These are phyloP conservation scores for Puma concolor DNA, from an alignment of 2,113 vertebrate species.

Conservation along the genomic window DNA sequence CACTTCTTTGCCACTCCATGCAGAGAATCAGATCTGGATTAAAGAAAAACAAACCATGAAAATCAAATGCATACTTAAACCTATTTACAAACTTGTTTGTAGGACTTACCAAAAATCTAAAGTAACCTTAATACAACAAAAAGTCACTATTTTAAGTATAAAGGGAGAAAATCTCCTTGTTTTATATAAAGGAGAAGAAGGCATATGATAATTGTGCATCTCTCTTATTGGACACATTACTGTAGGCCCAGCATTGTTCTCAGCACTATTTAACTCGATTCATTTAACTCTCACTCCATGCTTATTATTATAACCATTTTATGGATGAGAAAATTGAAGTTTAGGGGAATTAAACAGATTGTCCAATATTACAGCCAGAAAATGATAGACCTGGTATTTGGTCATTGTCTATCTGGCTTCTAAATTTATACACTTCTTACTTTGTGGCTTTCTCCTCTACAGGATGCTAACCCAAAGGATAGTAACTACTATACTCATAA, in stretches of 20 bases:
- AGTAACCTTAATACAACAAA: not conserved
- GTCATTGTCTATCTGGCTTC: not conserved
- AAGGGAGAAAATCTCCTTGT: not conserved
- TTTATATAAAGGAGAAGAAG: not conserved
- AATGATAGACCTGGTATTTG: not conserved
- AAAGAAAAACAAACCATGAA: not conserved
- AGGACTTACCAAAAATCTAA: not conserved
- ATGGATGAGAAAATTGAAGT: not conserved
- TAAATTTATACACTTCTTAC: not conserved
- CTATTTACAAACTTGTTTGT: not conserved
- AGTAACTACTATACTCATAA: not conserved
- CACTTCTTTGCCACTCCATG: not conserved
- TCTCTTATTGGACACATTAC: not conserved
- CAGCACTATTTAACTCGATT: not conserved
- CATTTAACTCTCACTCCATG: not conserved
- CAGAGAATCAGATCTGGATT: not conserved
- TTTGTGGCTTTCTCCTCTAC: not conserved
- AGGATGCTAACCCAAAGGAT: not conserved
- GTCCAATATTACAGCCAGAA: not conserved
- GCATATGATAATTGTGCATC: not conserved
- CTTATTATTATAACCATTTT: not conserved
- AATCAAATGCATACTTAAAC: not conserved
- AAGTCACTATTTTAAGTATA: not conserved
- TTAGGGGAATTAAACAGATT: not conserved
- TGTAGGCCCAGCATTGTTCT: not conserved